phyloP scores from a whole-genome alignment of 2,888 invertebrate genomes.

The Crepidodera aurea region DNA sequence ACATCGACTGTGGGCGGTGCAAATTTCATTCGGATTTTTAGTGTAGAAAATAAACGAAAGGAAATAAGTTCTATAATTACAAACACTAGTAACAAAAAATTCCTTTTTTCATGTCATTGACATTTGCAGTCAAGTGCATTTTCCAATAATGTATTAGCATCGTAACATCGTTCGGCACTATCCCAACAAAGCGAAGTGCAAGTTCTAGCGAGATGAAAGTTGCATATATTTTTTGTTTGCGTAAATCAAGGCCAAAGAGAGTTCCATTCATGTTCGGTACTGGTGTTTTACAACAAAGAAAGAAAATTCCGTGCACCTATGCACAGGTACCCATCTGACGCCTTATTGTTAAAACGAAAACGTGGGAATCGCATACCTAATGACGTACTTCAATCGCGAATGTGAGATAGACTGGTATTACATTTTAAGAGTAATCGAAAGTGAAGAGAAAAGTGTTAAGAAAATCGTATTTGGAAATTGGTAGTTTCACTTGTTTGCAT shows the following conservation, averaged over 20 bases:
- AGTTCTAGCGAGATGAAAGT: conserved; percentile 35
- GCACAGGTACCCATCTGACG: conserved; percentile 15
- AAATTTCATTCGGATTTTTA: too few relatives aligned
- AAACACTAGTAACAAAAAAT: too few relatives aligned
- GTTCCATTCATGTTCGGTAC: conserved; percentile 6
- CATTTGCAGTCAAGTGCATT: too few relatives aligned
- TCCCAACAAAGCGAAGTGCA: background rate
- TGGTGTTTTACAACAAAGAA: conserved; percentile 12
- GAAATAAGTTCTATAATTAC: too few relatives aligned
- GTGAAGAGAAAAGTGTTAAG: conserved; percentile 1
- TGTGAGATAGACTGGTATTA: background rate
- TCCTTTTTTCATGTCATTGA: too few relatives aligned
- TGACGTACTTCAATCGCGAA: conserved; percentile 4
- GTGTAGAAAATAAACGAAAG: too few relatives aligned
- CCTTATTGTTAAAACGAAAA: conserved; percentile 14
- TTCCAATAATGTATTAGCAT: background rate
- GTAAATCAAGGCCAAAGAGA: conserved; percentile 27
- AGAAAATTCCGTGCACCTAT: conserved; percentile 16
- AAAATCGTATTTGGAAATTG: background rate
- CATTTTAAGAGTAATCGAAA: conserved; percentile 7
- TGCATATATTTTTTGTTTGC: conserved; percentile 1
- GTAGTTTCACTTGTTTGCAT: conserved; percentile 10
- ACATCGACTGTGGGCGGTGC: too few relatives aligned
- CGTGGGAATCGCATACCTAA: conserved; percentile 25
- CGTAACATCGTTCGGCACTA: background rate